Evolutionary conservation across 2,888 invertebrate genomes (phyloP), one percentile per base, ranked within the genome.

Genomic region (Nesidiocoris tenuis): DNA sequence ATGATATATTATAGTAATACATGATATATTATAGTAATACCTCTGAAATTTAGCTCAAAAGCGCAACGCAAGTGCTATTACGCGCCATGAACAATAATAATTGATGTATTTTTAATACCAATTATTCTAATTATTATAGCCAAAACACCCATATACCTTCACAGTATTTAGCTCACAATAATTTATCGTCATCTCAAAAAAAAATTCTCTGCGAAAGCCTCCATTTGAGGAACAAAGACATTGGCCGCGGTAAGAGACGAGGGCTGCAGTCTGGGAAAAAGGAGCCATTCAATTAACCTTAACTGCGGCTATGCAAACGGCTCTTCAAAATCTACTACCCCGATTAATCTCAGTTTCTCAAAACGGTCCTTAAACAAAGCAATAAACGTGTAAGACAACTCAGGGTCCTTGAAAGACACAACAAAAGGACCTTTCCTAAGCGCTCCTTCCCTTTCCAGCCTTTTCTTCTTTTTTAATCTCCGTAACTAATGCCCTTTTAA

Each of bases 401-500:
- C 63, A n/a, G 22, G 19, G 63, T 61, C 39, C 39, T 39, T 39
- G 39, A 39, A 12, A 3, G 39, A 39, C 39, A 39, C 39, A 39
- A 39, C 39, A 39, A 39, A 39, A 39, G 39, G 39, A 39, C 39
- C 39, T 39, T 39, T 39, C 5, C 39, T 39, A 39, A 39, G 39
- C 39, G 12, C 39, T 12, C 3, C 5, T 12, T 39, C 12, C 39
- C 39, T 12, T 12, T 39, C 12, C 39, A 39, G 39, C 5, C 39
- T 22, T n/a, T 22, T 39, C 1, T 19, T 65, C 12, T 65, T 39
- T 65, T 39, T 65, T 24, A 24, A 39, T 65, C 39, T 16, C 18
- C 9, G 65, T 39, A 39, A 39, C 65, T 39, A 65, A 65, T 65
- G 65, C 65, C 65, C 39, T 65, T 65, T 65, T 65, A 65, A 65